Conservation (phyloP, 2,888 invertebrate genomes). For the Andrena minutula region DNA sequence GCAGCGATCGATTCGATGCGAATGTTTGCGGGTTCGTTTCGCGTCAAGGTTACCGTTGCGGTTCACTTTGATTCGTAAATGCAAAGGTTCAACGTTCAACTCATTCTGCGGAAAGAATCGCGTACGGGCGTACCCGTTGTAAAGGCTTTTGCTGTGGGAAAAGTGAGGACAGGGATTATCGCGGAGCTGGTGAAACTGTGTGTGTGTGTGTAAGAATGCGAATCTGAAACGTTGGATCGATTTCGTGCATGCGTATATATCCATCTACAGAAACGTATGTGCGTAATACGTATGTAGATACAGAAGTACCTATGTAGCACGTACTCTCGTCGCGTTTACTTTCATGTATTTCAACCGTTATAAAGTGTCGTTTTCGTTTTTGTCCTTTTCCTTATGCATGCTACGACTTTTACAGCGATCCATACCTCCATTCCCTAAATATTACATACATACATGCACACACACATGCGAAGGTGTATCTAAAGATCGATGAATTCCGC, state of each 20-base stretch:
- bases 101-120: neutral
- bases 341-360: neutral
- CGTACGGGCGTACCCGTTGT: neutral
- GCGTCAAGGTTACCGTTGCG: neutral
- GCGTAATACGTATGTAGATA: neutral
- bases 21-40: neutral
- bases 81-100: neutral
- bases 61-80: neutral
- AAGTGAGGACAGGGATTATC: neutral
- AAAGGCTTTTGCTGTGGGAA: neutral
- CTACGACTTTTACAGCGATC: neutral
- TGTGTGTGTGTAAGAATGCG: neutral
- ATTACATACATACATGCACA: neutral
- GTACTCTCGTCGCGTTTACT: neutral
- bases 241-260: conserved; percentile 2
- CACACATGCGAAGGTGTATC: too few species aligned
- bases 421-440: neutral
- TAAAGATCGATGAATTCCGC: too few species aligned
- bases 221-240: conserved; percentile 21
- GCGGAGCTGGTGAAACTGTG: neutral
- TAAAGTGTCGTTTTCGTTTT: neutral
- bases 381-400: neutral
- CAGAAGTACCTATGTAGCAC: too few species aligned
- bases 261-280: neutral
- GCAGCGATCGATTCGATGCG: conserved; percentile 21